Conservation (phyloP, 2,113 vertebrate species). For the Apus apus region DNA sequence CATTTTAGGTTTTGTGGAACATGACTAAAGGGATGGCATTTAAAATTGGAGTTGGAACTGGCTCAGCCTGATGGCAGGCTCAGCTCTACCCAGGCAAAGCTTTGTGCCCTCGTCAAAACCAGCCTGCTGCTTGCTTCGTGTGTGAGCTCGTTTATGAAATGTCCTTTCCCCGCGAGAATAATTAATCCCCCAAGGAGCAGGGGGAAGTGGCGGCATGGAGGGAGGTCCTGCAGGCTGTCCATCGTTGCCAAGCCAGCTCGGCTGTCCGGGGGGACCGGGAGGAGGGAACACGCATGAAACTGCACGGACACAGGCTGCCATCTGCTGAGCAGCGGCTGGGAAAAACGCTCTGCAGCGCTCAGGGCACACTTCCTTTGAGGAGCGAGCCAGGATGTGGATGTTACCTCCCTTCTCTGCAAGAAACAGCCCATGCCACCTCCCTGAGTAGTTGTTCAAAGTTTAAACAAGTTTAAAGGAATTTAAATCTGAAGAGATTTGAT, state of each 20-base stretch:
- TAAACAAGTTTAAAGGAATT: background rate
- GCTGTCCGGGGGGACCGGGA: too few relatives aligned
- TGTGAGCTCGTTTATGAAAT: rapidly evolving
- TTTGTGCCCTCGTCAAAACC: rapidly evolving
- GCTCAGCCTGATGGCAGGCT: background rate
- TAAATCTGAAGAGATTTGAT: background rate
- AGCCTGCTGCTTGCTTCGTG: rapidly evolving
- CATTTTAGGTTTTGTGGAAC: background rate
- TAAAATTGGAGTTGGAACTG: background rate
- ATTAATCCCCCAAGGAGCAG: background rate
- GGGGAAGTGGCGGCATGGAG: background rate
- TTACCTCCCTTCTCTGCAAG: rapidly evolving
- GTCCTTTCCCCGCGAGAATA: rapidly evolving
- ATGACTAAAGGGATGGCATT: rapidly evolving
- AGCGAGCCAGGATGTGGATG: background rate
- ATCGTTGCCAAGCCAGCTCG: rapidly evolving
- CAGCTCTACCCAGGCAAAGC: background rate
- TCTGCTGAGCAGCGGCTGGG: background rate
- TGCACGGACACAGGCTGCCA: background rate
- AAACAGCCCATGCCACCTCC: rapidly evolving
- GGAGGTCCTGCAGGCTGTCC: rapidly evolving
- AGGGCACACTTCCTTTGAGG: rapidly evolving
- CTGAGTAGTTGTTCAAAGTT: background rate
- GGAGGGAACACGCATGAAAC: background rate
- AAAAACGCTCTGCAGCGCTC: rapidly evolving